Percentiles rank a stretch among this genome's conserved stretches.
These are phyloP conservation scores for Amphiura filiformis DNA, from an alignment of 35 echinoderm and acorn worm genomes.

Conservation along the genomic window DNA sequence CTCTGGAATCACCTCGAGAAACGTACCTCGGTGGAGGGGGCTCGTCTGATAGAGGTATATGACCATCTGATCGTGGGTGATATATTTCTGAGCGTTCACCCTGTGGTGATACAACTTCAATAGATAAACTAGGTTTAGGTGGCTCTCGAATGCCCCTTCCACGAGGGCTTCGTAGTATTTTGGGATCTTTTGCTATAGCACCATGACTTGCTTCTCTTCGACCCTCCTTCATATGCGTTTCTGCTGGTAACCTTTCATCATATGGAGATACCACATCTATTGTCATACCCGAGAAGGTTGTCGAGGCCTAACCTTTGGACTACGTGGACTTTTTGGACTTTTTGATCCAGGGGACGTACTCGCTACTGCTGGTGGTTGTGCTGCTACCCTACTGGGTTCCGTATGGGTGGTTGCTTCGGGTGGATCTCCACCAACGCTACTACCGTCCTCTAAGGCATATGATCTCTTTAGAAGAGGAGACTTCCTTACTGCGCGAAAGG, in stretches of 20 bases:
- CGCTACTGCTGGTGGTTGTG: background rate
- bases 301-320: background rate
- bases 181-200: background rate
- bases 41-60: no score
- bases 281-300: background rate
- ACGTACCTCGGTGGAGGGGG: no score
- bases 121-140: background rate
- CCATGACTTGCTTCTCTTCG: background rate
- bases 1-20: no score
- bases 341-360: background rate
- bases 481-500: slow-evolving; percentile 80
- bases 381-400: background rate
- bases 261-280: background rate
- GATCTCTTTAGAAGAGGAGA: slow-evolving; percentile 45
- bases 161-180: background rate
- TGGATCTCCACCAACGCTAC: background rate
- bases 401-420: background rate
- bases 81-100: slow-evolving; percentile 1
- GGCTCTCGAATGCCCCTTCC: background rate
- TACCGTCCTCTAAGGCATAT: slow-evolving; percentile 14
- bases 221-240: background rate
- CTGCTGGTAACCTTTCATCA: slow-evolving; percentile 1
- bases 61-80: background rate
- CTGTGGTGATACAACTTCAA: background rate
- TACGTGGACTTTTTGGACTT: background rate